Evolutionary conservation across 2,797 vertebrate genomes (phyloP), one percentile per base, ranked within the genome.

Genomic region (Nyctibius grandis): DNA sequence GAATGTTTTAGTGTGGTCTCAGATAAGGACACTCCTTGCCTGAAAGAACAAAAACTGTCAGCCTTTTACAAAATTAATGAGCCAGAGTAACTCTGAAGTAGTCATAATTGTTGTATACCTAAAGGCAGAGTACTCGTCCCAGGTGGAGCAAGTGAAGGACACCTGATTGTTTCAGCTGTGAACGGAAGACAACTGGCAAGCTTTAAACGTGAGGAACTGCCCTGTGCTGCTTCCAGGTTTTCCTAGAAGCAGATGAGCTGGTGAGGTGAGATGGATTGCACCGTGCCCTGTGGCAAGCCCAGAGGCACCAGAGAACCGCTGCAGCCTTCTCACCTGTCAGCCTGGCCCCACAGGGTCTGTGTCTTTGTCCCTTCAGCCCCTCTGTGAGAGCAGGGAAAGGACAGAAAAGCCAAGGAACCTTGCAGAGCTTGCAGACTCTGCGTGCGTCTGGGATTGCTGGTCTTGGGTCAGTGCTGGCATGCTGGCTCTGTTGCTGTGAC

Each of bases 361-460:
- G n/a, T n/a, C n/a, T n/a, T n/a, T n/a, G n/a, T n/a, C n/a, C n/a
- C 34, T 73, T 16, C 53, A 57, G 44, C 6, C 21, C 31, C n/a
- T n/a, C 51, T 45, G 21, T 38, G 33, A 33, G 6, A 67, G 15
- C 5, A 53, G 26, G 33, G 48, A 63, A 72, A 56, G 61, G n/a
- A 36, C 45, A 83, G 26, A 36, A 68, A 42, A 81, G 45, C 42
- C 28, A 48, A 47, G 26, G 42, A 44, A 64, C 15, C 9, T 53
- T 80, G 64, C 65, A 59, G 85, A 51, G 23, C 45, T 64, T 80
- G 22, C 10, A 57, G 40, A 81, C 15, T 34, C 23, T 10, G 3
- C 4, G 4, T 45, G 34, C 73, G 31, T 50, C 23, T 1, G 0
- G 69, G 34, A 38, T 25, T 2, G 2, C 53, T 57, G 29, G 13